Evolutionary conservation across 2,797 vertebrate species (phyloP).

Genomic region (Coranthus polyacanthus): DNA sequence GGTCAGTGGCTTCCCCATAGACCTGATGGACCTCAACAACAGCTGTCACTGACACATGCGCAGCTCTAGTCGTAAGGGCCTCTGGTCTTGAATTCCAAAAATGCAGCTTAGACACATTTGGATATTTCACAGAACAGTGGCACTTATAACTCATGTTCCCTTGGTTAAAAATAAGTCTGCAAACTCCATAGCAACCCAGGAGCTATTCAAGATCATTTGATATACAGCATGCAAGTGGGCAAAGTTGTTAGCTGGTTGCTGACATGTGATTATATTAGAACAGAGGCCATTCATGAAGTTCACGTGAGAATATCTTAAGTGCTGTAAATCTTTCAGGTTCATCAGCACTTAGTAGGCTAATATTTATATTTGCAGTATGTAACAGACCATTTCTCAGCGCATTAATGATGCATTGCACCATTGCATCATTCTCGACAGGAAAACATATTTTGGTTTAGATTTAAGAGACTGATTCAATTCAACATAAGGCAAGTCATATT

Average conservation of each 20-base stretch:
- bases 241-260: slow-evolving; percentile 29
- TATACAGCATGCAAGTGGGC: slow-evolving; percentile 21
- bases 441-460: slow-evolving; percentile 8
- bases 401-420: slow-evolving; percentile 14
- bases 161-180: slow-evolving; percentile 74
- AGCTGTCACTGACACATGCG: slow-evolving; percentile 86
- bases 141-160: slow-evolving; percentile 59
- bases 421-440: slow-evolving; percentile 3
- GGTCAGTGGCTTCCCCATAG: slow-evolving; percentile 44
- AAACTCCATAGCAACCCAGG: slow-evolving; percentile 69
- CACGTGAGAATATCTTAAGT: background rate
- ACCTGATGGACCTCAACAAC: slow-evolving; percentile 80
- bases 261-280: slow-evolving; percentile 19
- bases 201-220: slow-evolving; percentile 60
- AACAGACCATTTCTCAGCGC: background rate
- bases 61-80: slow-evolving; percentile 62
- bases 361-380: slow-evolving; percentile 10
- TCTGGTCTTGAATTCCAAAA: slow-evolving; percentile 79
- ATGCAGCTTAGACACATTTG: slow-evolving; percentile 75
- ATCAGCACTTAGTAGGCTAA: background rate
- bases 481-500: slow-evolving; percentile 20
- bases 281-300: slow-evolving; percentile 32
- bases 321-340: slow-evolving; percentile 18
- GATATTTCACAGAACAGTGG: slow-evolving; percentile 74
- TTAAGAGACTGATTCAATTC: slow-evolving; percentile 18